Evolutionary conservation across 1,140 invertebrate genomes (phyloP), one percentile per base, ranked within the genome.

Genomic region (Sesamia nonagrioides): DNA sequence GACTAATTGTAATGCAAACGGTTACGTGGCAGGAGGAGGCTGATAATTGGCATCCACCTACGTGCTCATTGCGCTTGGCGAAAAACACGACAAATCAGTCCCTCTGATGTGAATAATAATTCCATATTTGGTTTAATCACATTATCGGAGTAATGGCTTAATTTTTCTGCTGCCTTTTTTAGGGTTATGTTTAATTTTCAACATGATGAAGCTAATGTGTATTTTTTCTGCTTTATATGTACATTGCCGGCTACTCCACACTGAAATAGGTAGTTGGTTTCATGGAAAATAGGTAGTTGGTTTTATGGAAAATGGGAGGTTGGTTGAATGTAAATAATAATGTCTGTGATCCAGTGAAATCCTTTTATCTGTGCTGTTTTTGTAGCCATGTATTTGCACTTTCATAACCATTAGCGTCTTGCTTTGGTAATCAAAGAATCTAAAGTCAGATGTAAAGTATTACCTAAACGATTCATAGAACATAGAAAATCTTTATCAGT

Each of bases 1-100:
- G 52, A 56, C 52, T 74, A 74, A 74, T 74, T 74, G 54, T 74
- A 74, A 60, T 74, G 71, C 66, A 69, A 74, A 74, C 71, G 71
- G 71, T 42, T 58, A 56, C 71, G 52, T 60, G 33, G 71, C 52
- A 45, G 50, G 42, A 48, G 66, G 42, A 33, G 33, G 42, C 9
- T 56, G 71, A 74, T 74, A 74, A 74, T 74, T 74, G 71, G 54
- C 50, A 56, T 35, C 52, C 54, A 60, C 54, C 52, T 74, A 74
- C 71, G 71, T 74, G 71, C 52, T 17, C 54, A 27, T 40, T 68
- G 40, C 27, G 66, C 18, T 69, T 42, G 13, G 11, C 42, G 45
- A 69, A 69, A 69, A 69, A 69, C 40, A 69, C 54, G 54, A 60
- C 52, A 27, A 60, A 74, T 74, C 52, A 40, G 60, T 58, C 37